These are phyloP conservation scores for Atta colombica DNA, from an alignment of 1,140 invertebrate genomes.

Conservation along the genomic window DNA sequence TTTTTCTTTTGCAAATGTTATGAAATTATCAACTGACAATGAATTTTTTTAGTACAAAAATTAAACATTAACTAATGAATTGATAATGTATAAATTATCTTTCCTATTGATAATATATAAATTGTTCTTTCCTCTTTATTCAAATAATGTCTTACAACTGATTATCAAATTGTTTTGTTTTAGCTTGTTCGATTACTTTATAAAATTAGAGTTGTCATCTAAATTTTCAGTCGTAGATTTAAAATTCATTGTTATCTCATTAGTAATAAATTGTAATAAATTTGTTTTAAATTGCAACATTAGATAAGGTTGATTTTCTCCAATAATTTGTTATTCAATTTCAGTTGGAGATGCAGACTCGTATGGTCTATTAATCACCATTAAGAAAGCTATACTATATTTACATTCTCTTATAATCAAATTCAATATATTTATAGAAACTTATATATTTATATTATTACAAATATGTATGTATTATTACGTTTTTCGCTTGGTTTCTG, in stretches of 20 bases:
- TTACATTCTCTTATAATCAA: background rate
- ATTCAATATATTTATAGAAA: too few relatives aligned
- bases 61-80: conserved; percentile 2
- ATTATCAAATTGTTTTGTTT: background rate
- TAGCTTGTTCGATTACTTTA: background rate
- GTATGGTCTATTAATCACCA: background rate
- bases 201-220: background rate
- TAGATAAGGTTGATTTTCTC: background rate
- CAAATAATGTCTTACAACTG: background rate
- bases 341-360: background rate
- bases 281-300: background rate
- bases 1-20: background rate
- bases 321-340: background rate
- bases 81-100: background rate
- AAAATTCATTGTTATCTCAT: background rate
- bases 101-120: background rate
- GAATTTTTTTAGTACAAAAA: background rate
- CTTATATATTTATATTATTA: too few relatives aligned
- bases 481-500: conserved; percentile 94
- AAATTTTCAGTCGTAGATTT: background rate
- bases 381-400: background rate
- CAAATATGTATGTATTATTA: conserved; percentile 75
- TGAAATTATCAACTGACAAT: background rate
- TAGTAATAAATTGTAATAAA: background rate
- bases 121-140: background rate